Evolutionary conservation across 1,140 invertebrate genomes (phyloP).

Genomic region (Anadara kagoshimensis): DNA sequence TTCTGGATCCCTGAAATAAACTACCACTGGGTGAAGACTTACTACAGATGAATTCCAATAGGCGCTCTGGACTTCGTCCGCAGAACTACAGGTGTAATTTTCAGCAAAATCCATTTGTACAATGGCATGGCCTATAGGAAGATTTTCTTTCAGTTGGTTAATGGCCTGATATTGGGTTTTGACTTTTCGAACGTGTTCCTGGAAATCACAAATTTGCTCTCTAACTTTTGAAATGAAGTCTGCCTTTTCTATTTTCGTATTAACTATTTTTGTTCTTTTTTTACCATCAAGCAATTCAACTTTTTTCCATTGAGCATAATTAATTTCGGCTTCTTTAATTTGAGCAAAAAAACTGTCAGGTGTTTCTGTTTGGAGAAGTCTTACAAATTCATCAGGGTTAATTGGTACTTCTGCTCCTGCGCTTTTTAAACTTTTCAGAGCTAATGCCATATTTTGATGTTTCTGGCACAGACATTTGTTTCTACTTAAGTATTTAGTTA

Average conservation of each 20-base stretch:
- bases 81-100: slow-evolving; percentile 27
- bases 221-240: slow-evolving; percentile 8
- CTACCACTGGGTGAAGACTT: slow-evolving; percentile 38
- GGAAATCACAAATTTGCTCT: slow-evolving; percentile 24
- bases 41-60: slow-evolving; percentile 34
- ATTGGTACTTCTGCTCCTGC: slow-evolving; percentile 12
- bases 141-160: slow-evolving; percentile 24
- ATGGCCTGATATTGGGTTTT: slow-evolving; percentile 37
- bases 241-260: background rate
- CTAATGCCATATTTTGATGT: slow-evolving; percentile 35
- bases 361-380: background rate
- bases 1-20: slow-evolving; percentile 30
- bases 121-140: slow-evolving; percentile 20
- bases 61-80: slow-evolving; percentile 38
- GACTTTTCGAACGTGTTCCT: slow-evolving; percentile 19
- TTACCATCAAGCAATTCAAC: slow-evolving; percentile 17
- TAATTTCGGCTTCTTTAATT: slow-evolving; percentile 1
- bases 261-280: slow-evolving; percentile 27
- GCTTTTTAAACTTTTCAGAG: slow-evolving; percentile 12
- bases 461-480: slow-evolving; percentile 32
- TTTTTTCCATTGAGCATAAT: slow-evolving; percentile 4
- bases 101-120: slow-evolving; percentile 49
- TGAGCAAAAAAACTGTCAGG: background rate
- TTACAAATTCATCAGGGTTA: slow-evolving; percentile 26
- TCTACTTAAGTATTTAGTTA: slow-evolving; percentile 8